phyloP scores from a whole-genome alignment of 1,140 invertebrate genomes.

The Coenobita brevimanus region DNA sequence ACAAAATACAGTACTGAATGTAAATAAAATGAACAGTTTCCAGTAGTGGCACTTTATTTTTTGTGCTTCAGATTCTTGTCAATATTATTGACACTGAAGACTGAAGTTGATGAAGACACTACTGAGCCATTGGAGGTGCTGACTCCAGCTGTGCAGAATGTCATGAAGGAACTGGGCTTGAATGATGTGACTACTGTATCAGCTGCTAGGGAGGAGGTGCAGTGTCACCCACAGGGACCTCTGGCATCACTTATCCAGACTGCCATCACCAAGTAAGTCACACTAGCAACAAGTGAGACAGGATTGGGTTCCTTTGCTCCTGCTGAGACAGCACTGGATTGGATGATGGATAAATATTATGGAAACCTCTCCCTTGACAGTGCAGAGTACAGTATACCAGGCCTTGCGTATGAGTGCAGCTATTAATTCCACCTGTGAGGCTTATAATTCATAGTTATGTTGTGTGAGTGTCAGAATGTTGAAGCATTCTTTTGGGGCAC shows the following conservation, averaged over 20 bases:
- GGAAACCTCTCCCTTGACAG: no score
- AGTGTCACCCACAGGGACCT: constrained; percentile 21
- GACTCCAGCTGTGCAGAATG: constrained; percentile 27
- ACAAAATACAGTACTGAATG: no score
- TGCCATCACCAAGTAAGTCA: constrained; percentile 56
- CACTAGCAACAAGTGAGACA: neutral
- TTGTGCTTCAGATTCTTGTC: constrained; percentile 30
- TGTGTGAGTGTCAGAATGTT: no score
- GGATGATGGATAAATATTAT: no score
- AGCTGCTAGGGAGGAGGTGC: constrained; percentile 44
- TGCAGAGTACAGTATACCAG: no score
- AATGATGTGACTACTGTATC: constrained; percentile 34
- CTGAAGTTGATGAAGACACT: constrained; percentile 40
- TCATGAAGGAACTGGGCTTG: constrained; percentile 32
- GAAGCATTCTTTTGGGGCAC: no score
- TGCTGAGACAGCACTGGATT: neutral
- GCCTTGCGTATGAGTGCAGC: no score
- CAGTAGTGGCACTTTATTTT: neutral
- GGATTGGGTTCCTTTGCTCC: neutral
- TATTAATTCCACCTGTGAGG: no score
- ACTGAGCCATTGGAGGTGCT: constrained; percentile 49
- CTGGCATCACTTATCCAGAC: constrained; percentile 55
- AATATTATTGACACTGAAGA: constrained; percentile 61
- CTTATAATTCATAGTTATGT: no score
- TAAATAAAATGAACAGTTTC: no score